These are phyloP conservation scores for Propithecus coquereli DNA, from an alignment of 2,113 vertebrate species.

Conservation along the genomic window DNA sequence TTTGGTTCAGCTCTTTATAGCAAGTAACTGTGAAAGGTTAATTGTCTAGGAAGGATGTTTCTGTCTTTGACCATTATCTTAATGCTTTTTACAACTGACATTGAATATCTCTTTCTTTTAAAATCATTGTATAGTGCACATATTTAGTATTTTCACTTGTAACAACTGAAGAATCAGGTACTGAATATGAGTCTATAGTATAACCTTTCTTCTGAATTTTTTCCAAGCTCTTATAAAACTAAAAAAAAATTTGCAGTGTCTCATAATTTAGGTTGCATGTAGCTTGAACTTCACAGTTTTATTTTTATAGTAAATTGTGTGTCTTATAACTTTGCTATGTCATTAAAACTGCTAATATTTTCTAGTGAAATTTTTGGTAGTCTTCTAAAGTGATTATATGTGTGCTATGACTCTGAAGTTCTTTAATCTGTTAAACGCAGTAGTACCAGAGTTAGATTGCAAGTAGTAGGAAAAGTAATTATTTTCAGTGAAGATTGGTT, in stretches of 20 bases:
- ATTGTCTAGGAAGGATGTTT: constrained; percentile 15
- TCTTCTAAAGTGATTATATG: constrained; percentile 44
- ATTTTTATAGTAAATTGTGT: neutral
- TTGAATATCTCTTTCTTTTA: neutral
- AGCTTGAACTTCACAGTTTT: neutral
- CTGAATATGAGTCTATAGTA: neutral
- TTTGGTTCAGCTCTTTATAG: neutral
- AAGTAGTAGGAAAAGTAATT: constrained; percentile 57
- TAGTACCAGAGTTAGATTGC: constrained; percentile 48
- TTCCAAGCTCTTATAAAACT: neutral
- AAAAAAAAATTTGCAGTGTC: neutral
- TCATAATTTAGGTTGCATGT: constrained; percentile 9
- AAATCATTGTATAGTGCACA: neutral
- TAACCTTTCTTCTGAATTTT: neutral
- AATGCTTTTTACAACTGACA: constrained; percentile 6
- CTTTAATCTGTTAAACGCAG: constrained; percentile 33
- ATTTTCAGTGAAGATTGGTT: constrained; percentile 56
- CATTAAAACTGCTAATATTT: neutral
- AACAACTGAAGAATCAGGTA: neutral
- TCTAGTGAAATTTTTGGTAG: constrained; percentile 8
- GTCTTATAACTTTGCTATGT: neutral
- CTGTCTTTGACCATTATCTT: neutral
- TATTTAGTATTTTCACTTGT: constrained; percentile 8
- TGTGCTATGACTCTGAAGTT: constrained; percentile 47
- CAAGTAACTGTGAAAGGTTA: neutral